These are phyloP conservation scores for Lithophane ornitopus DNA, from an alignment of 2,888 invertebrate genomes.

Conservation along the genomic window DNA sequence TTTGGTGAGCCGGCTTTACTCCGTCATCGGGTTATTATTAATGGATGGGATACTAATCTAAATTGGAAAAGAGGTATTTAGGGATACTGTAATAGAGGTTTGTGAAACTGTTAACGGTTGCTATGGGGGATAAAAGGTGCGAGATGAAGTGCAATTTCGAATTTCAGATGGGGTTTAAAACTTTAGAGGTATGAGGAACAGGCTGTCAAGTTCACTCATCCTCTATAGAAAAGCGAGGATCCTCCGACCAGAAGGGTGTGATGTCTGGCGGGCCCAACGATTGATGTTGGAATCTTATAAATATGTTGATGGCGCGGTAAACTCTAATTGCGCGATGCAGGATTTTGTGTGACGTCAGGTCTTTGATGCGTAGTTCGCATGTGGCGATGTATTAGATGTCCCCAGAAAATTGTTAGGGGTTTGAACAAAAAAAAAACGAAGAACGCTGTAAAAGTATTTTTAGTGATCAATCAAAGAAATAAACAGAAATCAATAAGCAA, in stretches of 20 bases:
- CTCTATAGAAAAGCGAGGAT: too few relatives aligned
- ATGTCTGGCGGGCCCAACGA: too few relatives aligned
- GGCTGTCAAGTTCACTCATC: too few relatives aligned
- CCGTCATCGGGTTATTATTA: conserved; percentile 32
- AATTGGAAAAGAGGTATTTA: conserved; percentile 30
- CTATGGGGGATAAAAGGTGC: not conserved
- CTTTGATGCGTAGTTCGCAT: too few relatives aligned
- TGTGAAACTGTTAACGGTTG: not conserved
- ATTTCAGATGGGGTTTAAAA: not conserved
- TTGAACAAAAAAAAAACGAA: not conserved
- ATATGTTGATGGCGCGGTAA: too few relatives aligned
- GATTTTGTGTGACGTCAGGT: too few relatives aligned
- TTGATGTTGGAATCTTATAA: too few relatives aligned
- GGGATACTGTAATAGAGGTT: not conserved
- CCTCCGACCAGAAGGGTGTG: too few relatives aligned
- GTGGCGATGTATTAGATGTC: too few relatives aligned
- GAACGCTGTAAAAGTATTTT: not conserved
- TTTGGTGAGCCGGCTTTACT: conserved; percentile 27
- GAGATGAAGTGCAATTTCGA: not conserved
- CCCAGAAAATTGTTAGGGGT: not conserved
- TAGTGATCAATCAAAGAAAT: too few relatives aligned
- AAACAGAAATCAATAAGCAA: not conserved
- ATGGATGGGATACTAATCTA: conserved; percentile 22
- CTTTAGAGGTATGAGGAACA: not conserved
- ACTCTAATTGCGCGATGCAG: too few relatives aligned